Base-by-base conservation (phyloP, 2,113 vertebrate species). In the Caranx melampygus region DNA sequence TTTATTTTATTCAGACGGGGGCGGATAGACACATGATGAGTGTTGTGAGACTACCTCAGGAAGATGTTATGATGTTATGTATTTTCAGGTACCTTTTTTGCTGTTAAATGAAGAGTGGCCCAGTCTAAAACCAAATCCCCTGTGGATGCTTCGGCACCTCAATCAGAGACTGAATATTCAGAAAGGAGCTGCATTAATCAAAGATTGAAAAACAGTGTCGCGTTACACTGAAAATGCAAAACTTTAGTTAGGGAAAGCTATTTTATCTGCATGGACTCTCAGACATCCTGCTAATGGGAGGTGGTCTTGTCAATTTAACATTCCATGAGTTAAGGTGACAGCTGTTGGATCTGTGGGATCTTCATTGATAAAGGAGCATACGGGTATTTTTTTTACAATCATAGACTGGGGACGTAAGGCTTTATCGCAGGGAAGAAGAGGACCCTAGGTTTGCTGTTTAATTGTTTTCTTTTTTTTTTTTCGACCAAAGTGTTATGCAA, bases 31-130 rank as follows among this genome's bases (percentile, higher is more conserved):
- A 95, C 89, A 86, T 91, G 87, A 91, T 81, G 81, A 91, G 91
- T 94, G 92, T 95, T 95, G 90, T 92, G 95, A 96, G 94, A 98
- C 97, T 98, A 98, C 97, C 97, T 98, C 97, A 97, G 94, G 95
- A 96, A 96, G 94, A 96, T 95, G 92, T 89, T 93, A 90, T 92
- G 94, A 91, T 88, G 54, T 58, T 71, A 71, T 71, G 52, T 91
- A 87, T 90, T 94, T 91, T 94, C 76, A 79, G 64, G 87, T 95
- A 94, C 93, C 91, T 87, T 92, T 94, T 95, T 93, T 95, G 93
- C 81, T 85, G 84, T 88, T 84, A 72, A 85, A 84, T 86, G 77
- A 92, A 86, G 84, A 85, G 94, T 91, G 92, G 84, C 91, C 94
- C 91, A 87, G 90, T 93, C 90, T 85, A 89, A 92, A 88, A 93